Base-by-base conservation (phyloP, 2,113 vertebrate genomes). In the Oxyruncus cristatus region DNA sequence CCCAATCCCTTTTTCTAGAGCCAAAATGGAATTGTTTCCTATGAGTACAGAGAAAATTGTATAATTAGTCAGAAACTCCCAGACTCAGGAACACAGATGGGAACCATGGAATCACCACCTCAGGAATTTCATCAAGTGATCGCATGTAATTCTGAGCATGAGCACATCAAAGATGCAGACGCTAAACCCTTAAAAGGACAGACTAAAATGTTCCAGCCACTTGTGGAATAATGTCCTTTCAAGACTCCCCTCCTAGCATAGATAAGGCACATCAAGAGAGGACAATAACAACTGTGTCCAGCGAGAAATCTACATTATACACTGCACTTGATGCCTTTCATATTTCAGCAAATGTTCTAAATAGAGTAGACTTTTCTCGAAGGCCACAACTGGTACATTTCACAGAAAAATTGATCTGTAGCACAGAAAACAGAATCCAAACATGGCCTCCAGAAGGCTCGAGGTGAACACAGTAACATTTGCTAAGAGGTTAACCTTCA, bases 21-120 rank as follows among this genome's bases (percentile, higher is more conserved):
- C 93, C 95, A 97, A 94, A 90, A 80, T 37, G 6, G 85, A 94
- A 97, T 96, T 94, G 72, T 95, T 95, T 96, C 92, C 95, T 92
- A 96, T 85, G 90, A 91, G 2, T 37, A 88, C 79, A 95, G 65
- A 88, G 75, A 96, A 96, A 88, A 92, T 35, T 74, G 52, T 67
- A 63, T 94, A 97, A 94, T 95, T 95, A 96, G 85, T 92, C 92
- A 95, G 88, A 96, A 96, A 56, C 72, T 97, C 90, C 47, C 67
- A 93, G 67, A 88, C 88, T 83, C 55, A 53, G 68, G 76, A 95
- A 86, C 79, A 94, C 94, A 97, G 93, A 96, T 90, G 92, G 82
- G 92, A 96, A 96, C 52, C 39, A 84, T 37, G 82, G 92, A 88
- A 86, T 93, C 88, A 74, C 78, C 76, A 66, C 68, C 72, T 91